phyloP scores from a whole-genome alignment of 2,888 invertebrate species.

The Caenorhabditis parvicauda region DNA sequence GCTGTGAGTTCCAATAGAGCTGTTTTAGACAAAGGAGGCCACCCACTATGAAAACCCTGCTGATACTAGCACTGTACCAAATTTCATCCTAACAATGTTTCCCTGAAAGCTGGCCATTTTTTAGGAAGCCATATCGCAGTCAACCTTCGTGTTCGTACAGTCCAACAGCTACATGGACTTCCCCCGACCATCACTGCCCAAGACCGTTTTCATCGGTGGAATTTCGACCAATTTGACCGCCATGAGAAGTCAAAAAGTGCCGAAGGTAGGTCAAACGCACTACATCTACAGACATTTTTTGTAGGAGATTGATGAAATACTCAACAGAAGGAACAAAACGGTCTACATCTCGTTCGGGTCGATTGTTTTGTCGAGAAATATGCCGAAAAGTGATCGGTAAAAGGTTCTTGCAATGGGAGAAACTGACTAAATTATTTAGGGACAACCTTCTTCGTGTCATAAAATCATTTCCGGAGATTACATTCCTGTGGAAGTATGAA shows the following conservation, averaged over 20 bases:
- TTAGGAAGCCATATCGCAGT: too few species aligned
- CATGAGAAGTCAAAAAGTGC: conserved; percentile 2
- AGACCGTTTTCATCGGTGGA: conserved; percentile 16
- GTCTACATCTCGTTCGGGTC: conserved; percentile 22
- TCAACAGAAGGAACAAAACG: conserved; percentile 8
- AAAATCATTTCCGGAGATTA: conserved; percentile 22
- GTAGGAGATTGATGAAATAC: conserved; percentile 12
- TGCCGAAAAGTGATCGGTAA: conserved; percentile 9
- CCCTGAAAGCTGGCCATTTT: too few species aligned
- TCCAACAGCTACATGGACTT: conserved; percentile 27
- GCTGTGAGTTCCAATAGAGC: too few species aligned
- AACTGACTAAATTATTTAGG: conserved; percentile 6
- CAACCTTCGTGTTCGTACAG: conserved; percentile 21
- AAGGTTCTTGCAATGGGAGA: not conserved
- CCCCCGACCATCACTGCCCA: conserved; percentile 24
- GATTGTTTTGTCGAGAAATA: conserved; percentile 10
- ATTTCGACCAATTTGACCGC: conserved; percentile 5
- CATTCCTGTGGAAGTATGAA: conserved; percentile 46
- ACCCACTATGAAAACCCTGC: too few species aligned
- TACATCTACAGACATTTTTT: too few species aligned
- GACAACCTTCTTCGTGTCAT: conserved; percentile 12
- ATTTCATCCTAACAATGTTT: too few species aligned
- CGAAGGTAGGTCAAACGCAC: conserved; percentile 6
- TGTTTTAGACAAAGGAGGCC: too few species aligned
- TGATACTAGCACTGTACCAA: too few species aligned